phyloP scores from a whole-genome alignment of 2,113 vertebrate genomes.

The Nesogale talazaci region DNA sequence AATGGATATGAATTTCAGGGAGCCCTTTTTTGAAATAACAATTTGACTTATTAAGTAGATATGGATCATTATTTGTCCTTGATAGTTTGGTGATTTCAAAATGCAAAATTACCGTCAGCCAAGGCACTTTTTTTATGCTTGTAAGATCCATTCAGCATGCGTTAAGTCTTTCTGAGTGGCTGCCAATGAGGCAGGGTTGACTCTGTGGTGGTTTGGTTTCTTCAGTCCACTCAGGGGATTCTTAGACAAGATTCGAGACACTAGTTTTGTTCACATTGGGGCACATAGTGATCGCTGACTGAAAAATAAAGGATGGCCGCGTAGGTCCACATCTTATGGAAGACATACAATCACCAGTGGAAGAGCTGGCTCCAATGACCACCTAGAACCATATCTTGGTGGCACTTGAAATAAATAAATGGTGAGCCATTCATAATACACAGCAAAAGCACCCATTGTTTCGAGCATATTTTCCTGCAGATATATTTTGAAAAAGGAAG shows the following conservation, averaged over 20 bases:
- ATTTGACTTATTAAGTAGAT: slow-evolving; percentile 44
- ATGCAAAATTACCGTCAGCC: slow-evolving; percentile 4
- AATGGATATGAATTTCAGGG: neutral
- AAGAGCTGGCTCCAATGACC: neutral
- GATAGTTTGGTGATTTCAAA: slow-evolving; percentile 39
- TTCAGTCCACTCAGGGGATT: too few species aligned
- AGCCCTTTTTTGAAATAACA: neutral
- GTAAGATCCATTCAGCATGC: neutral
- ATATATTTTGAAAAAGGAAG: slow-evolving; percentile 56
- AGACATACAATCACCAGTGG: neutral
- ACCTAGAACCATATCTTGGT: neutral
- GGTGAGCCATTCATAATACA: neutral
- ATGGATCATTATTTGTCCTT: slow-evolving; percentile 8
- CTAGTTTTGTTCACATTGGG: neutral
- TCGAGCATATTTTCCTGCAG: neutral
- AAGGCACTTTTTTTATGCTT: neutral
- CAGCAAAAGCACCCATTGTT: neutral
- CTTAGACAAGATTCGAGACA: too few species aligned
- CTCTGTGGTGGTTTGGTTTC: too few species aligned
- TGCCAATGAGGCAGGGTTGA: neutral
- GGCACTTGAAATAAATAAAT: slow-evolving; percentile 40
- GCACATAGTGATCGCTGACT: slow-evolving; percentile 12
- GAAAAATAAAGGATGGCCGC: neutral
- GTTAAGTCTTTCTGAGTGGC: neutral
- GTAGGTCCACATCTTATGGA: neutral